Conservation (phyloP, 2,888 invertebrate genomes). For the Synanthedon andrenaeformis region DNA sequence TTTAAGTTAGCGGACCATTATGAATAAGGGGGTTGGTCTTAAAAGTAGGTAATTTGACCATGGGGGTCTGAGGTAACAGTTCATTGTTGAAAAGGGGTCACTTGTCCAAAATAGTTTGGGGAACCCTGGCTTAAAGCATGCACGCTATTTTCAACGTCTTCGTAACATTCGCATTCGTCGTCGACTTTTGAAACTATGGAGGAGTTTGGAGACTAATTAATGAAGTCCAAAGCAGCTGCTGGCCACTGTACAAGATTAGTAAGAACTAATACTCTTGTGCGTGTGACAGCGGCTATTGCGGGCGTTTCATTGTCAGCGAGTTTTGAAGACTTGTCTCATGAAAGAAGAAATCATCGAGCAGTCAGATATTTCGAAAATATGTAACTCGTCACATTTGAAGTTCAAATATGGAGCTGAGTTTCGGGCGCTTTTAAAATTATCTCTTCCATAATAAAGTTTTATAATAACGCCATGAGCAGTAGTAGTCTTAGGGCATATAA, state of each 20-base stretch:
- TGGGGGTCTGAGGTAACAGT: no score
- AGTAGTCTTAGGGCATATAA: no score
- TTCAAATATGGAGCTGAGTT: not conserved
- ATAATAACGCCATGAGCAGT: no score
- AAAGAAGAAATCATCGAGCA: not conserved
- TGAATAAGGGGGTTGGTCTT: no score
- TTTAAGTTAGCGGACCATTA: no score
- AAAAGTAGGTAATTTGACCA: no score
- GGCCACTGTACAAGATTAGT: conserved; percentile 98
- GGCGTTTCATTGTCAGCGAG: conserved; percentile 71
- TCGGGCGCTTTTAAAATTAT: not conserved
- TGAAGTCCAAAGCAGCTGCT: conserved; percentile 94
- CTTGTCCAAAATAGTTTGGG: no score
- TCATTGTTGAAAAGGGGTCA: no score
- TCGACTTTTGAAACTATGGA: not conserved
- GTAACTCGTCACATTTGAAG: not conserved
- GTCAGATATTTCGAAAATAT: not conserved
- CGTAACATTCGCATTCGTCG: not conserved
- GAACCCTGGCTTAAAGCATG: not conserved
- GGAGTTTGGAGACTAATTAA: conserved; percentile 16
- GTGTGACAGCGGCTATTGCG: conserved; percentile 99
- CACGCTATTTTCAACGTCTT: conserved; percentile 1
- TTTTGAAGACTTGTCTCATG: not conserved
- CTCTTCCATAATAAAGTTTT: no score
- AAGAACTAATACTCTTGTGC: conserved; percentile 90